phyloP scores from a whole-genome alignment of 2,113 vertebrate genomes.

The Hystrix brachyura region DNA sequence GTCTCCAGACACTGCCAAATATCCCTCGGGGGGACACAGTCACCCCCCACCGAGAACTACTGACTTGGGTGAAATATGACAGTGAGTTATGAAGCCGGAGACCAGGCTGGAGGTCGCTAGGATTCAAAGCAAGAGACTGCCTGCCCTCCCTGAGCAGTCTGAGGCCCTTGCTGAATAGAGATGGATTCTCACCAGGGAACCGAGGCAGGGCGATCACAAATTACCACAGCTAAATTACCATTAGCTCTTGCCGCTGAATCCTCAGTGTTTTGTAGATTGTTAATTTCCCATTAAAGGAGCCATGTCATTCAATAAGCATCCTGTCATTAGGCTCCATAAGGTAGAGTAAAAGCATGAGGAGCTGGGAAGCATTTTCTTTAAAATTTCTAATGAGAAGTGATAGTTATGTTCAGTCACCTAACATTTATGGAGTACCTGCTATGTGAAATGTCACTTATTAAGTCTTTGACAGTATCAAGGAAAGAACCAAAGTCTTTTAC shows the following conservation, averaged over 20 bases:
- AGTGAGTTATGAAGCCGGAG: constrained; percentile 27
- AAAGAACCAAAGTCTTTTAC: neutral
- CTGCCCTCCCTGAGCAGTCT: neutral
- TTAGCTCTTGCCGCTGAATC: constrained; percentile 15
- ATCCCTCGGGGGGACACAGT: neutral
- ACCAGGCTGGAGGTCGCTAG: neutral
- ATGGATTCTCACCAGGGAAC: constrained; percentile 46
- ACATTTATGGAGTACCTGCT: constrained; percentile 25
- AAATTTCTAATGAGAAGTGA: constrained; percentile 67
- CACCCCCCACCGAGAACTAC: neutral
- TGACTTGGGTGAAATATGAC: constrained; percentile 40
- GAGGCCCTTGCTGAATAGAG: constrained; percentile 45
- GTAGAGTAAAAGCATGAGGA: constrained; percentile 41
- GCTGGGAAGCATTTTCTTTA: neutral
- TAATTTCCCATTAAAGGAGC: constrained; percentile 75
- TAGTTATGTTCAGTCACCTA: constrained; percentile 19
- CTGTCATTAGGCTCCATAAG: constrained; percentile 48
- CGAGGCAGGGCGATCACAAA: constrained; percentile 43
- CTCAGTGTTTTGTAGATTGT: constrained; percentile 22
- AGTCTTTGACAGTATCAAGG: neutral
- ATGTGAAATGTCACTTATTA: constrained; percentile 13
- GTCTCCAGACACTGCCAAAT: neutral
- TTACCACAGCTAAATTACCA: no score
- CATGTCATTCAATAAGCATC: constrained; percentile 59
- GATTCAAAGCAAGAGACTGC: neutral